Evolutionary conservation across 1,140 invertebrate genomes (phyloP), one percentile per base, ranked within the genome.

Genomic region (Atta texana): DNA sequence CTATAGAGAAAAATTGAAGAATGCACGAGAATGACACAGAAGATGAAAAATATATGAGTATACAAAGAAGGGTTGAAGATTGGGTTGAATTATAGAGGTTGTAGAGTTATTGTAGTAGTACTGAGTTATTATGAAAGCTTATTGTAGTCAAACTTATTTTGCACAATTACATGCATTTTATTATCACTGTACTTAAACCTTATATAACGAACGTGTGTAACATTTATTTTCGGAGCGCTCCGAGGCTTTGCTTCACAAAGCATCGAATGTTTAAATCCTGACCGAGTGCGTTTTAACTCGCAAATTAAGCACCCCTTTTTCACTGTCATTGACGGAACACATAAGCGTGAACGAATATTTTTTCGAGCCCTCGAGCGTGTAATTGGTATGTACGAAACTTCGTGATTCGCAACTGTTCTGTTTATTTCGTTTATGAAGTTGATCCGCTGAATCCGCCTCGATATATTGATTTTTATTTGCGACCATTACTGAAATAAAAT

Each of bases 271-370:
- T 55, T 49, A 53, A 55, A 68, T 55, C 51, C 61, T 86, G 74
- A 86, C 81, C 28, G 76, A 81, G 63, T 68, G 55, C 64, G 66
- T 86, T 81, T 86, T 80, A 86, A 86, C 34, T 86, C 53, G 51
- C 66, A 28, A 44, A 21, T 57, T 69, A 86, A 86, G 63, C 63
- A 66, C 1, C 28, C 55, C 76, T 86, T 86, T 81, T 86, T 86
- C 66, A 81, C 63, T 86, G 85, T 81, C 85, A 86, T 24, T 61
- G 51, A 51, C 44, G 18, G 39, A 31, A n/a, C 51, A 59, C 78
- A 34, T 39, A 31, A 24, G 49, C 16, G 64, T 34, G 24, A 53
- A 53, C 76, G 21, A 68, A 16, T 44, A 39, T 68, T 86, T 53
- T 57, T 71, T 53, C 24, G 34, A 66, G 57, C 76, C 76, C 78